Evolutionary conservation across 2,113 vertebrate genomes (phyloP), one percentile per base, ranked within the genome.

Genomic region (Esox niger): DNA sequence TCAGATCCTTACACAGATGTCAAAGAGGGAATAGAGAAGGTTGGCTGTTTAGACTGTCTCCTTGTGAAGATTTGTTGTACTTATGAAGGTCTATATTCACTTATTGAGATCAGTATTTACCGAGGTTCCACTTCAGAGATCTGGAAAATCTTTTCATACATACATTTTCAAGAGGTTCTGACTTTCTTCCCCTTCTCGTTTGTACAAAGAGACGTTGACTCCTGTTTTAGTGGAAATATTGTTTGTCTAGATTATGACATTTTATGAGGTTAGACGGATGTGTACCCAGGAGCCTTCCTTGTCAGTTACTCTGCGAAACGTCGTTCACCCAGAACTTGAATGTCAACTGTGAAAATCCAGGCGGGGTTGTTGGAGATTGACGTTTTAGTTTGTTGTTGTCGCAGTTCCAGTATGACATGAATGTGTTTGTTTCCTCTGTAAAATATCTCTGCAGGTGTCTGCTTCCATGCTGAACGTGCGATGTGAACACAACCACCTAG

Each of bases 291-390:
- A 8, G 26, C 61, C 56, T 74, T 83, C 11, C 54, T 69, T 54
- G 17, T 73, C 73, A 80, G 46, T 54, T 58, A 55, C 26, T 49
- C 56, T 25, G 21, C 27, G 23, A 58, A 32, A 11, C 35, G 26
- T 58, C 62, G 70, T 43, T 77, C 80, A 84, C 75, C 85, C 76
- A 68, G 74, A 79, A 84, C 78, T 65, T 74, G 69, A 85, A 79
- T 82, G 79, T 76, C 75, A 79, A 79, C 80, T 75, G 66, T 79
- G 71, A 76, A 77, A 80, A 77, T 71, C 17, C 49, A 78, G 84
- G 78, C 29, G 71, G 72, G 55, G 74, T 66, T 73, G 56, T 43
- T 43, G 64, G 26, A 15, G 26, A 64, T 52, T 26, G 38, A 43
- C 47, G 35, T 77, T 43, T 79, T 71, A 71, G 68, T 81, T 43